These are phyloP conservation scores for Drosophila emarginata DNA, from an alignment of 2,888 invertebrate species.

Conservation along the genomic window DNA sequence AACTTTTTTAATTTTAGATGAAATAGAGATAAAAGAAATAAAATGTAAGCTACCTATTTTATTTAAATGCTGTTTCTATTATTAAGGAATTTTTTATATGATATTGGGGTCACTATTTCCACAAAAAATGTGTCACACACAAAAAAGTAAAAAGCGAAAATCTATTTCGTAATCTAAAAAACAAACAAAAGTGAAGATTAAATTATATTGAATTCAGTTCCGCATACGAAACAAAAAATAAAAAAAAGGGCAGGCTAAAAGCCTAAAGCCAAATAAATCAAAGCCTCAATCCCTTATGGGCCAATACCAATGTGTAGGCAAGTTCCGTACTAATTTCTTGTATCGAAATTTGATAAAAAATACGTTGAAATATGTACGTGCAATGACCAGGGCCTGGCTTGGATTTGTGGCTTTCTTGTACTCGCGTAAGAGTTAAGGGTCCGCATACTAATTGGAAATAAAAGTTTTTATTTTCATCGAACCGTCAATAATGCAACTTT, in stretches of 20 bases:
- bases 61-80: background rate
- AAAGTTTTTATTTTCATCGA: slow-evolving; percentile 68
- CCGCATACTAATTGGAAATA: slow-evolving; percentile 66
- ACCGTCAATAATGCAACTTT: slow-evolving; percentile 60
- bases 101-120: slow-evolving; percentile 4
- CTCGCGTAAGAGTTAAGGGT: slow-evolving; percentile 67
- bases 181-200: slow-evolving; percentile 24
- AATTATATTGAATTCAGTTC: slow-evolving; percentile 52
- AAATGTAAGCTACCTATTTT: background rate
- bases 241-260: slow-evolving; percentile 43
- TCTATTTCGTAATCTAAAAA: slow-evolving; percentile 62
- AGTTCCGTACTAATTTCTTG: slow-evolving; percentile 78
- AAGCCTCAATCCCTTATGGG: slow-evolving; percentile 31
- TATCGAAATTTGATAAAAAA: slow-evolving; percentile 77
- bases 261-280: slow-evolving; percentile 38
- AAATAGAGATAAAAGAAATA: no score
- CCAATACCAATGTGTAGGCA: slow-evolving; percentile 58
- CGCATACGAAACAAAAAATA: slow-evolving; percentile 51
- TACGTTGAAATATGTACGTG: slow-evolving; percentile 74
- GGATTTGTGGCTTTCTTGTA: slow-evolving; percentile 59
- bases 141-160: slow-evolving; percentile 41
- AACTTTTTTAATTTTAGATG: no score
- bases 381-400: slow-evolving; percentile 33
- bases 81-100: background rate
- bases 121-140: slow-evolving; percentile 25